Base-by-base conservation (phyloP, 2,797 vertebrate species). In the Echiichthys vipera region DNA sequence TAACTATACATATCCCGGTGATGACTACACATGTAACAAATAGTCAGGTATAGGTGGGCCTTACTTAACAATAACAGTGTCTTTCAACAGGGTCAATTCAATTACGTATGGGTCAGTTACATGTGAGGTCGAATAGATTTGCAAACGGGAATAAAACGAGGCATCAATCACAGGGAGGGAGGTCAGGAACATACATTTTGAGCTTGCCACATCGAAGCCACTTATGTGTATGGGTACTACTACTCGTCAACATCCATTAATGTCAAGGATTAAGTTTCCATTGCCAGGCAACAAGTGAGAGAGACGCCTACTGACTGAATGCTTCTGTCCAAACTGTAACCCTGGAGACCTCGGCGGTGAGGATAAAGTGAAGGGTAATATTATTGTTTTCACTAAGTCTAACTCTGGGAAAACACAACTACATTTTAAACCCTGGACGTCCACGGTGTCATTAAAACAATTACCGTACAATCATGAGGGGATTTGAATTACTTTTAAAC, bases 271-370 rank as follows among this genome's bases (percentile, higher is more conserved):
- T 58, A 59, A 80, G 62, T 80, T 76, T 82, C 36, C 22, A 7
- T 72, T 80, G 77, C 62, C 79, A 86, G 88, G 87, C 88, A 87
- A 84, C 76, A 47, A 81, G 80, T 86, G 75, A 87, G 79, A 87
- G 79, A 78, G 65, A 75, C 54, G 57, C 64, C 37, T 36, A 9
- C 29, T 39, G 63, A 77, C 68, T 4, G 54, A 79, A 15, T 57
- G 74, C 49, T 57, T 57, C 57, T 37, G 65, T 81, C 34, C 22
- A 39, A 74, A 15, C 74, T 34, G 36, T 18, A 59, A 65, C 32
- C 43, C 2, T 39, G 55, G 53, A 70, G 30, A 72, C 55, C 20
- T 18, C 15, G 22, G 22, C 32, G 29, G 11, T 11, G 2, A 11
- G 22, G 30, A 62, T n/a, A 5, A 50, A 50, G 56, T 57, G 51